Percentiles rank a stretch among this genome's conserved stretches.
phyloP scores from a whole-genome alignment of 1,140 invertebrate genomes.

The Sycobia sp. region DNA sequence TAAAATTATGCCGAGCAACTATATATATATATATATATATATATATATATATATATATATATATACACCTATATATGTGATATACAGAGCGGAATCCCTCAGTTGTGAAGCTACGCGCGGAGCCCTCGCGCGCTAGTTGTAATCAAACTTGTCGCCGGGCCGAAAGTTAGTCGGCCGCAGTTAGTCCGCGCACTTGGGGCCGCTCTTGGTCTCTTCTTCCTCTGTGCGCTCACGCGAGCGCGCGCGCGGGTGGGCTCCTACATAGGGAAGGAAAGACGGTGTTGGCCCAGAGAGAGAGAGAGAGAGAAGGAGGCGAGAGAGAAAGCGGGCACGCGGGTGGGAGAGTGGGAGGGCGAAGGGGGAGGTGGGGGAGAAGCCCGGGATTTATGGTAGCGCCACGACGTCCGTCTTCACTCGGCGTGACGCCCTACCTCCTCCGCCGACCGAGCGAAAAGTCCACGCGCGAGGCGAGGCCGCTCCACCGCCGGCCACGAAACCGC shows the following conservation, averaged over 20 bases:
- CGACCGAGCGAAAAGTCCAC: constrained; percentile 17
- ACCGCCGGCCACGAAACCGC: constrained; percentile 32
- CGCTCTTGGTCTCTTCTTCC: constrained; percentile 37
- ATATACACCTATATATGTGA: too few species aligned
- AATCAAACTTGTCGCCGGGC: constrained; percentile 38
- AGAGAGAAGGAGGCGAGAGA: too few species aligned
- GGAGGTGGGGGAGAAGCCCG: constrained; percentile 19
- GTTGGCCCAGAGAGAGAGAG: too few species aligned
- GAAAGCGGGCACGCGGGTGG: too few species aligned
- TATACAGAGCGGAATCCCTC: too few species aligned
- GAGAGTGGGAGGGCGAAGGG: too few species aligned
- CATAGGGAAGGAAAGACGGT: too few species aligned
- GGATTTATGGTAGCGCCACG: constrained; percentile 62
- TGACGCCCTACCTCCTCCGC: constrained; percentile 47
- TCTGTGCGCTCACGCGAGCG: too few species aligned
- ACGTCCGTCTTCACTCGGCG: constrained; percentile 63
- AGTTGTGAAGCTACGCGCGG: not conserved
- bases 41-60: too few species aligned
- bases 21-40: too few species aligned
- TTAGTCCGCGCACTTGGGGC: constrained; percentile 37
- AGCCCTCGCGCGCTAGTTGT: constrained; percentile 14
- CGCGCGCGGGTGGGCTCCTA: too few species aligned
- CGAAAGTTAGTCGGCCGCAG: constrained; percentile 55
- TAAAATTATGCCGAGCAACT: too few species aligned
- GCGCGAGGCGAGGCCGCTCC: not conserved